These are phyloP conservation scores for Archilochus colubris DNA, from an alignment of 2,113 vertebrate genomes.

Conservation along the genomic window DNA sequence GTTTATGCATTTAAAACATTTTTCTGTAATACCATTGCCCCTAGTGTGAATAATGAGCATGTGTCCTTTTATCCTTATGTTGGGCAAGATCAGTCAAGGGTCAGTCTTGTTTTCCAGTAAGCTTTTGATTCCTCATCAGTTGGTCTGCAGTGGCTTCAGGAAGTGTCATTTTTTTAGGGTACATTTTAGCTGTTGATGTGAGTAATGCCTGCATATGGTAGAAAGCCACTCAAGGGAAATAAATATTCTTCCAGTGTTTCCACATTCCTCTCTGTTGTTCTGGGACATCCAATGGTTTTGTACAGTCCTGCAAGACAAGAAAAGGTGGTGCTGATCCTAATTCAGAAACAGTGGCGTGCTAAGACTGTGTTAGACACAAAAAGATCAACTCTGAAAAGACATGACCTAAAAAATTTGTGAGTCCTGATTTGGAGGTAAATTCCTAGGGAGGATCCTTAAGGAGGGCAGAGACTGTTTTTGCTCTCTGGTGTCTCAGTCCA, in stretches of 20 bases:
- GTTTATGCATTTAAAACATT: neutral
- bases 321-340: neutral
- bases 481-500: neutral
- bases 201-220: neutral
- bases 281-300: neutral
- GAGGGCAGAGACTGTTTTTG: neutral
- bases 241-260: neutral
- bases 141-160: neutral
- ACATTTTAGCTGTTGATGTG: neutral
- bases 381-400: neutral
- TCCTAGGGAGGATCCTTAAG: neutral
- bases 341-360: neutral
- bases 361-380: neutral
- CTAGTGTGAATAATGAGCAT: neutral
- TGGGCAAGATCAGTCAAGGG: neutral
- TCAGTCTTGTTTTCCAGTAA: neutral
- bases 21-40: neutral
- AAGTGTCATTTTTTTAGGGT: neutral
- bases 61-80: neutral
- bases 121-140: too few relatives aligned
- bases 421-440: neutral
- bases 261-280: neutral
- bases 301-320: neutral
- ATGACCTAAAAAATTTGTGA: neutral
- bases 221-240: neutral